Evolutionary conservation across 2,113 vertebrate genomes (phyloP).

Genomic region (Alaudala cheleensis): DNA sequence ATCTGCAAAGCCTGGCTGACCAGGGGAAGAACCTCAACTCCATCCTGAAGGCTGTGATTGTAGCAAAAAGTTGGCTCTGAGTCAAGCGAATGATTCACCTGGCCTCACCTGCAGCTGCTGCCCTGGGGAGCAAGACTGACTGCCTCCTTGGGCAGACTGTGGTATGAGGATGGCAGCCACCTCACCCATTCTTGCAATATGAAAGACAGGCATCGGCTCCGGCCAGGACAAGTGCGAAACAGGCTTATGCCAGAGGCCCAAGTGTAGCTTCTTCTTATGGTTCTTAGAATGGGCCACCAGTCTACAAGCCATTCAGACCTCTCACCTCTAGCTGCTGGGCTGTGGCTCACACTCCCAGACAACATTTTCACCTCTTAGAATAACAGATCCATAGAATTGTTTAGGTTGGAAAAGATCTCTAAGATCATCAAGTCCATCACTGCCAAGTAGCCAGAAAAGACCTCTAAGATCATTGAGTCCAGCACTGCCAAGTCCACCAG

Average conservation of each 20-base stretch:
- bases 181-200: neutral
- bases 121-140: neutral
- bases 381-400: neutral
- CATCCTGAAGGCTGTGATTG: neutral
- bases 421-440: neutral
- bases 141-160: neutral
- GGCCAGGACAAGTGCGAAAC: neutral
- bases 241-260: neutral
- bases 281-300: neutral
- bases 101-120: neutral
- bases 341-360: neutral
- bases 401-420: neutral
- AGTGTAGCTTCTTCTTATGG: neutral
- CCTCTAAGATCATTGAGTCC: neutral
- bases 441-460: neutral
- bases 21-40: neutral
- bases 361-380: neutral
- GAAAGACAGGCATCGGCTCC: neutral
- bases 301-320: neutral
- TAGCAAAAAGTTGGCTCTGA: accelerated
- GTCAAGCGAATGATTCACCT: neutral
- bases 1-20: neutral
- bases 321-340: neutral
- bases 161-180: neutral
- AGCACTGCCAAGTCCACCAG: neutral